Evolutionary conservation across 2,113 vertebrate genomes (phyloP), one percentile per base, ranked within the genome.

Genomic region (Oceanodroma tethys): DNA sequence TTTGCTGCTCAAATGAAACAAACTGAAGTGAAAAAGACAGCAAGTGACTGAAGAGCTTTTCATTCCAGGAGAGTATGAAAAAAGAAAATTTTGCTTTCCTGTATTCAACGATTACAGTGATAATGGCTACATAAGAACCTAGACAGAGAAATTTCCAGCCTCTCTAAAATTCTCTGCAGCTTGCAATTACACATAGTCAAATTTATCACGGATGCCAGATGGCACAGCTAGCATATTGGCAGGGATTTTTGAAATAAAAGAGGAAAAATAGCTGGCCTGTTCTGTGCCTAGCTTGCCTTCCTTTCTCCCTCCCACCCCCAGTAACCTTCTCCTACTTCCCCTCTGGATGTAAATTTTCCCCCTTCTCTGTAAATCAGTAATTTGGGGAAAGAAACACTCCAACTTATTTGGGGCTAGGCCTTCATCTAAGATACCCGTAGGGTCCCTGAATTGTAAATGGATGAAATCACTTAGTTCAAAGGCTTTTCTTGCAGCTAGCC

Each of bases 151-250:
- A 97, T 96, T 96, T 97, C 76, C 93, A 96, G 53, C 38, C 94
- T 96, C 91, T 95, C 96, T 97, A 65, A 95, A 96, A 97, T 92
- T 93, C 96, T 91, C 95, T 94, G 96, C 92, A 88, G 88, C 88
- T 97, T 97, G 97, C 96, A 93, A 78, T 96, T 96, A 95, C 93
- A 96, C 81, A 78, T 34, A 87, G 86, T 92, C 82, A 92, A 81
- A 96, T 97, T 96, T 97, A 97, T 96, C 90, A 88, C 27, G 6
- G 91, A 80, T 97, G 97, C 95, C 95, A 95, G 96, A 96, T 80
- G 93, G 95, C 96, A 97, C 91, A 96, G 90, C 59, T 34, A 96
- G 90, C 30, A 53, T 75, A 88, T 86, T 97, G 97, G 95, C 96
- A 92, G 47, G 81, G 73, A 93, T 90, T 97, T 94, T 75, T 79